Evolutionary conservation across 2,797 vertebrate species (phyloP).

Genomic region (Okamejei kenojei): DNA sequence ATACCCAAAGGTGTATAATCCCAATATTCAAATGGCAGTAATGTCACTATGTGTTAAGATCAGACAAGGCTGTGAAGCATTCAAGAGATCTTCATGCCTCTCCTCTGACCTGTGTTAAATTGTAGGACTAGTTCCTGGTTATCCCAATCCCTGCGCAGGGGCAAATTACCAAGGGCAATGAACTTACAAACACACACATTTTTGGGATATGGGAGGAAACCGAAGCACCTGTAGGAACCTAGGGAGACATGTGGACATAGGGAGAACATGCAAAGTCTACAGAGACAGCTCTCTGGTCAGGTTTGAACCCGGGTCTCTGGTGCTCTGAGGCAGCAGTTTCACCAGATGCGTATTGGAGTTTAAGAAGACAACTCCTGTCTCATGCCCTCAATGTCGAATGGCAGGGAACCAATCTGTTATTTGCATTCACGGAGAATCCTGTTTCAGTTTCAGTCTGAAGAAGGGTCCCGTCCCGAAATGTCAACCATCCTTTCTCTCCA

Average conservation of each 20-base stretch:
- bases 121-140: not conserved
- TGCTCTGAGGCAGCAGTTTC: no score
- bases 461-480: no score
- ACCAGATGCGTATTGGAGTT: not conserved
- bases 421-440: not conserved
- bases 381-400: not conserved
- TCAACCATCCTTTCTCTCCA: no score
- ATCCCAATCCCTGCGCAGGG: no score
- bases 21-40: not conserved
- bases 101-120: not conserved
- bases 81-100: not conserved
- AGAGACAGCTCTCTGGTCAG: no score
- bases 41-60: not conserved
- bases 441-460: not conserved
- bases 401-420: not conserved
- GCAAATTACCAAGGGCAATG: no score
- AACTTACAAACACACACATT: no score
- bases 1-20: not conserved
- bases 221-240: no score
- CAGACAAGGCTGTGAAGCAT: not conserved
- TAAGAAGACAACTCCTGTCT: not conserved
- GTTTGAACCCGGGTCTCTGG: no score
- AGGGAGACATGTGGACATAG: no score
- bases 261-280: no score
- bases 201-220: no score